Percentiles rank a stretch among this genome's conserved stretches.
phyloP scores from a whole-genome alignment of 1,140 invertebrate genomes.

The Galleria mellonella region DNA sequence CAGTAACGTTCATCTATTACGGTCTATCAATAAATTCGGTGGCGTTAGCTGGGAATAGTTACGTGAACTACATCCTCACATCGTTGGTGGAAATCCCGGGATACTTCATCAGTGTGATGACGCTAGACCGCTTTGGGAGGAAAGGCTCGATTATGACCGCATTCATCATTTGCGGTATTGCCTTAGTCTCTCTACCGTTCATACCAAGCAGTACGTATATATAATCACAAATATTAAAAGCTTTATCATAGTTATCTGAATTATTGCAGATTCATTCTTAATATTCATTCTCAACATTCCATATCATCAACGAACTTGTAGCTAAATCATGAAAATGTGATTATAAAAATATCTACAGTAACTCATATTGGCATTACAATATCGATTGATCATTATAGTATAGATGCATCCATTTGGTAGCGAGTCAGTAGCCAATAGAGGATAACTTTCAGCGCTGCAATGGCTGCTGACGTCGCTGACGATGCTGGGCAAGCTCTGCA shows the following conservation, averaged over 20 bases:
- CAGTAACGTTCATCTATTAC: slow-evolving; percentile 86
- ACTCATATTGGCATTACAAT: no score
- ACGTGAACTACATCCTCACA: slow-evolving; percentile 76
- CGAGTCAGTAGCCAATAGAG: slow-evolving; percentile 14
- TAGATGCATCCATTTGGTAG: not conserved
- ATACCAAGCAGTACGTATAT: slow-evolving; percentile 45
- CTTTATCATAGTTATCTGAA: slow-evolving; percentile 1
- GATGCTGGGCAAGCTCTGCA: slow-evolving; percentile 77
- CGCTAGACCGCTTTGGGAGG: slow-evolving; percentile 76
- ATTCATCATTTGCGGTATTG: slow-evolving; percentile 57
- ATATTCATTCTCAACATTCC: no score
- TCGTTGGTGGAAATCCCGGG: slow-evolving; percentile 76
- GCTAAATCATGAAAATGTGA: no score
- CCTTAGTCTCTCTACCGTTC: slow-evolving; percentile 40
- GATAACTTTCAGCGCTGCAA: slow-evolving; percentile 27
- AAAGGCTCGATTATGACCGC: slow-evolving; percentile 73
- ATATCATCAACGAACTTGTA: no score
- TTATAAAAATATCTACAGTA: no score
- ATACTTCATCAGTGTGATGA: slow-evolving; percentile 71
- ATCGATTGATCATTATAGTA: no score
- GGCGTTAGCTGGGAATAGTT: slow-evolving; percentile 78
- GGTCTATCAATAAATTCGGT: slow-evolving; percentile 81
- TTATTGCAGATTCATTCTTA: no score
- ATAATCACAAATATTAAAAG: not conserved
- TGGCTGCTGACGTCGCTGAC: slow-evolving; percentile 53